Base-by-base conservation (phyloP, 2,797 vertebrate genomes). In the Scomberomorus guttatus region DNA sequence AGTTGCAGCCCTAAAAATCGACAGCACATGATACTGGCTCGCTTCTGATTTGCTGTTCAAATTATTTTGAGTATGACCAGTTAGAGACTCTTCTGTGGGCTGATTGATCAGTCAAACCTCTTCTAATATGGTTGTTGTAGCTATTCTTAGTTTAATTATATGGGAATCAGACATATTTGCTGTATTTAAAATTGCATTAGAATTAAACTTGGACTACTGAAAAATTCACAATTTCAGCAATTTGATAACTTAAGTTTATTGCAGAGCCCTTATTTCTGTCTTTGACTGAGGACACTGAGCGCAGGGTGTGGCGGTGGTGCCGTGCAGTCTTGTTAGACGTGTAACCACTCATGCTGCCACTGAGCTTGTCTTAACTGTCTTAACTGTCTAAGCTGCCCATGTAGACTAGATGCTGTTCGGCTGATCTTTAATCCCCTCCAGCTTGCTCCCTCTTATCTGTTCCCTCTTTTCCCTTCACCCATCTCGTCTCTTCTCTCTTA, bases 351-450 rank as follows among this genome's bases (percentile, higher is more conserved):
- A 55, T 29, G 6, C 57, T 60, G 37, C 29, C 20, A 34, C 65
- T 65, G 76, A 77, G 78, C 86, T 77, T 7, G 69, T 79, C 77
- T 87, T 76, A 71, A 84, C 69, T 74, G 80, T 81, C 80, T 86
- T 51, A 78, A 57, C 58, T 14, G 65, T 89, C 82, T 79, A 80
- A 90, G 63, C 83, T 85, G 76, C 80, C 80, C 46, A 4, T 86
- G 81, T 56, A 75, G 63, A 63, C 69, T 20, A 48, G 69, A 85
- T 82, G 80, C 83, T 80, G 25, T 66, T 76, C 4, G 63, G 52
- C 66, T 82, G 81, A 85, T 90, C 80, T 83, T 80, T 82, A 88
- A 91, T 89, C 87, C 86, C 48, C 62, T 72, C 75, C 54, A 69
- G 61, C 68, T 79, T 77, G 54, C 62, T 62, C 52, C 77, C 46